phyloP scores from a whole-genome alignment of 2,797 vertebrate species.

The Pseudochaenichthys georgianus region DNA sequence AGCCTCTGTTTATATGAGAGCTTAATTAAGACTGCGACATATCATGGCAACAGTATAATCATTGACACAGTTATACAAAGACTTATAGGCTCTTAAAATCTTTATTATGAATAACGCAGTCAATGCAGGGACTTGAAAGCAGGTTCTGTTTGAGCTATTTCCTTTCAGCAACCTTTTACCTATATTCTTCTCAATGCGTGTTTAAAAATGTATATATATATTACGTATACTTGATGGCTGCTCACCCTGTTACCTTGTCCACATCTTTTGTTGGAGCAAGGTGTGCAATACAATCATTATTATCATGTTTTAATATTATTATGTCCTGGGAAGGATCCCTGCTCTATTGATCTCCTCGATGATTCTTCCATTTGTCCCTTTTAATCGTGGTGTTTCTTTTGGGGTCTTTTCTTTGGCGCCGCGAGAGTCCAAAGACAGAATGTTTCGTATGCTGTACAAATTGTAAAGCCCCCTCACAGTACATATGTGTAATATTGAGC shows the following conservation, averaged over 20 bases:
- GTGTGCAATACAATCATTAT: slow-evolving; percentile 33
- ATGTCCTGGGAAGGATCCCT: too few species aligned
- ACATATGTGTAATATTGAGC: too few species aligned
- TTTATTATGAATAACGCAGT: not conserved
- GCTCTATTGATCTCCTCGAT: too few species aligned
- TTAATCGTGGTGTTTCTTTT: too few species aligned
- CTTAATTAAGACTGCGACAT: not conserved
- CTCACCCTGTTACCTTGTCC: slow-evolving; percentile 59
- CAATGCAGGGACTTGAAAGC: not conserved
- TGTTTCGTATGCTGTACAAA: too few species aligned
- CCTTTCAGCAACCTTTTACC: not conserved
- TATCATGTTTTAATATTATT: too few species aligned
- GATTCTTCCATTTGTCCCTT: too few species aligned
- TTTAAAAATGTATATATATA: not conserved
- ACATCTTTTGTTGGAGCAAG: slow-evolving; percentile 57
- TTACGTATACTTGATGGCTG: not conserved
- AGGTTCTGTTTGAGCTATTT: slow-evolving; percentile 1
- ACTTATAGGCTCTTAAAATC: slow-evolving; percentile 24
- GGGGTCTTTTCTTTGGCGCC: too few species aligned
- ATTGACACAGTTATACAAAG: not conserved
- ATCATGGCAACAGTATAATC: slow-evolving; percentile 13
- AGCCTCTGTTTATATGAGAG: not conserved
- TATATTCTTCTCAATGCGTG: not conserved
- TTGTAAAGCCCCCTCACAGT: too few species aligned
- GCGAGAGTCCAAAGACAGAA: too few species aligned